Evolutionary conservation across 2,113 vertebrate species (phyloP).

Genomic region (Hyaena hyaena): DNA sequence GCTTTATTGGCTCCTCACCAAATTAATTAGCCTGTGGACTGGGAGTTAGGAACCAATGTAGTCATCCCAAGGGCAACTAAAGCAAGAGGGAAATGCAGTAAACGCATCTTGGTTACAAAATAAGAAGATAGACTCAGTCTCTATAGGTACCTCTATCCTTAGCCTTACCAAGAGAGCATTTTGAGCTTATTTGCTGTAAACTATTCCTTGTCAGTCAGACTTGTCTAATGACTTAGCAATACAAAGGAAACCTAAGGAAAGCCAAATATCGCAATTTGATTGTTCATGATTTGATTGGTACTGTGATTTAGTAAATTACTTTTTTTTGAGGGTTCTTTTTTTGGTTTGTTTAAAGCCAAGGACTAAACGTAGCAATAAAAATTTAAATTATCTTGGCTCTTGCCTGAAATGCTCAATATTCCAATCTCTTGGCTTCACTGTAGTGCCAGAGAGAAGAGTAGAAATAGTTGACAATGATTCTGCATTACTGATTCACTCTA

Average conservation of each 20-base stretch:
- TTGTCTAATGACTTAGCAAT: conserved; percentile 50
- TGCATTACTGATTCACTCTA: conserved; percentile 37
- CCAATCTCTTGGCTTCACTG: not conserved
- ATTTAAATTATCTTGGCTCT: conserved; percentile 76
- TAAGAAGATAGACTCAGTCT: not conserved
- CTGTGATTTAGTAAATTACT: conserved; percentile 71
- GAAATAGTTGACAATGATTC: not conserved
- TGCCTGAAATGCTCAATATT: conserved; percentile 52
- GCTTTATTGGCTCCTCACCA: conserved; percentile 4
- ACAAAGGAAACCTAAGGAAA: conserved; percentile 39
- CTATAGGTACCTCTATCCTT: not conserved
- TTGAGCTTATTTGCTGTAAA: not conserved
- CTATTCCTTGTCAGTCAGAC: conserved; percentile 42
- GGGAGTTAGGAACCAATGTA: conserved; percentile 11
- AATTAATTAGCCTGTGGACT: conserved; percentile 1
- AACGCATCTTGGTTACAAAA: conserved; percentile 21
- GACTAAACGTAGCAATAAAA: conserved; percentile 75
- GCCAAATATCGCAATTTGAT: conserved; percentile 57
- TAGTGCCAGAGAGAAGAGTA: conserved; percentile 41
- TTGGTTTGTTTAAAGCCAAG: conserved; percentile 69
- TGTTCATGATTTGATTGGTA: conserved; percentile 58
- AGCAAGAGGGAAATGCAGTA: not conserved
- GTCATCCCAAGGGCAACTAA: not conserved
- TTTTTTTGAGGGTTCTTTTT: conserved; percentile 66
- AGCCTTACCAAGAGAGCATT: not conserved